Evolutionary conservation across 2,888 invertebrate genomes (phyloP).

Genomic region (Prostheceraeus crozeri): DNA sequence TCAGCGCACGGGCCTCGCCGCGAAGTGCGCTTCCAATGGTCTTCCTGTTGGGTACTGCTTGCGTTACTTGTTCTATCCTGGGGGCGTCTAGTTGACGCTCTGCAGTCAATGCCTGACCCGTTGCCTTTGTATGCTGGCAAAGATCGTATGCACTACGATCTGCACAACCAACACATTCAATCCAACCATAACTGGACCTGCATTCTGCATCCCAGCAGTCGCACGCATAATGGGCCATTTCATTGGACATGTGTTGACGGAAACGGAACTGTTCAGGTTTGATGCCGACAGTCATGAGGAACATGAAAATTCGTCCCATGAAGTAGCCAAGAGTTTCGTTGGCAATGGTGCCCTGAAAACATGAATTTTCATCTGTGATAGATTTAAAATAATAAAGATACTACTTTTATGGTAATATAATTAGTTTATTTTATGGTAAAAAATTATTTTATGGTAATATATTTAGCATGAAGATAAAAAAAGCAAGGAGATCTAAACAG

Average conservation of each 20-base stretch:
- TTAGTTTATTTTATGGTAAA: too few species aligned
- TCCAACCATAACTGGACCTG: slow-evolving; percentile 75
- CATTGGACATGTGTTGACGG: slow-evolving; percentile 95
- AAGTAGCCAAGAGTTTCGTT: slow-evolving; percentile 97
- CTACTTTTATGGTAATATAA: too few species aligned
- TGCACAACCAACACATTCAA: slow-evolving; percentile 98
- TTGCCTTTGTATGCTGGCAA: slow-evolving; percentile 83
- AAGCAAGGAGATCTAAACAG: too few species aligned
- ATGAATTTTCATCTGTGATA: slow-evolving; percentile 5
- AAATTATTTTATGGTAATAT: too few species aligned
- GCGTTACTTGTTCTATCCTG: too few species aligned
- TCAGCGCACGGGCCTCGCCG: too few species aligned
- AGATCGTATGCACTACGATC: slow-evolving; percentile 96
- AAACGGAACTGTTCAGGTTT: slow-evolving; percentile 77
- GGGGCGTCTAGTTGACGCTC: slow-evolving; percentile 63
- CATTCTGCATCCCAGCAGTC: slow-evolving; percentile 99
- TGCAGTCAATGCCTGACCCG: slow-evolving; percentile 79
- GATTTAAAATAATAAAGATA: too few species aligned
- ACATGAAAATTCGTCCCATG: slow-evolving; percentile 85
- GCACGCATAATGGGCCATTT: slow-evolving; percentile 99
- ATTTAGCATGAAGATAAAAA: too few species aligned
- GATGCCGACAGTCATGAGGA: slow-evolving; percentile 76
- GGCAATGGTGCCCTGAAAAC: slow-evolving; percentile 64
- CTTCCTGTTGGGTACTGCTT: too few species aligned
- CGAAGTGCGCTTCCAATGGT: too few species aligned